Evolutionary conservation across 2,888 invertebrate species (phyloP).

Genomic region (Aspidiotus rigidus): DNA sequence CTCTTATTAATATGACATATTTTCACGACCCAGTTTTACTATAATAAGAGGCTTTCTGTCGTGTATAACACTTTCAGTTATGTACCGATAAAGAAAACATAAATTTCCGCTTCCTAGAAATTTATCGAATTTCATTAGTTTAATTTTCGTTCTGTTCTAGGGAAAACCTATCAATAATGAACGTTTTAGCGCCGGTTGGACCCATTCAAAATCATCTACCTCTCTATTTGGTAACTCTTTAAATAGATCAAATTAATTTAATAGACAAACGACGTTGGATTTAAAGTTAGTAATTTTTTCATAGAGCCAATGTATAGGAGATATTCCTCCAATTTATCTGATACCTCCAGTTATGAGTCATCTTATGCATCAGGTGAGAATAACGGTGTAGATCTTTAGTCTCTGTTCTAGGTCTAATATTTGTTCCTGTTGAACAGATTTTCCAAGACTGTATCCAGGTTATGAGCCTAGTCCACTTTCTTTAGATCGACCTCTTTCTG

Average conservation of each 20-base stretch:
- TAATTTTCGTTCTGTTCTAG: neutral
- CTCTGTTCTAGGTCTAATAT: neutral
- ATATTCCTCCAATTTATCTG: conserved; percentile 21
- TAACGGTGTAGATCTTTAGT: neutral
- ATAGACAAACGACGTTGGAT: neutral
- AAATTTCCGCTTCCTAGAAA: too few relatives aligned
- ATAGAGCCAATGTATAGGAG: conserved; percentile 12
- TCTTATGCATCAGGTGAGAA: conserved; percentile 18
- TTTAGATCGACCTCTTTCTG: conserved; percentile 16
- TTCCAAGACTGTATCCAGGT: conserved; percentile 17
- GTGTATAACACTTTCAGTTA: too few relatives aligned
- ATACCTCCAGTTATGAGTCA: conserved; percentile 21
- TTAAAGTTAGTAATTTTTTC: neutral
- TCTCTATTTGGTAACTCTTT: conserved; percentile 16
- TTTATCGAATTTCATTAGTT: neutral
- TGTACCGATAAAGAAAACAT: too few relatives aligned
- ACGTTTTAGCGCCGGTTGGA: conserved; percentile 21
- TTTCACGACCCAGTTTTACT: too few relatives aligned
- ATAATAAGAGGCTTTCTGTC: too few relatives aligned
- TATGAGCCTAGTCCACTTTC: conserved; percentile 11
- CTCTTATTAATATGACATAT: too few relatives aligned
- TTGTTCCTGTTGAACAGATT: conserved; percentile 9
- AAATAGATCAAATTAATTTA: neutral
- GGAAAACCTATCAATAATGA: conserved; percentile 3
- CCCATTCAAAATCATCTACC: conserved; percentile 10